Evolutionary conservation across 2,113 vertebrate species (phyloP).

Genomic region (Fukomys damarensis): DNA sequence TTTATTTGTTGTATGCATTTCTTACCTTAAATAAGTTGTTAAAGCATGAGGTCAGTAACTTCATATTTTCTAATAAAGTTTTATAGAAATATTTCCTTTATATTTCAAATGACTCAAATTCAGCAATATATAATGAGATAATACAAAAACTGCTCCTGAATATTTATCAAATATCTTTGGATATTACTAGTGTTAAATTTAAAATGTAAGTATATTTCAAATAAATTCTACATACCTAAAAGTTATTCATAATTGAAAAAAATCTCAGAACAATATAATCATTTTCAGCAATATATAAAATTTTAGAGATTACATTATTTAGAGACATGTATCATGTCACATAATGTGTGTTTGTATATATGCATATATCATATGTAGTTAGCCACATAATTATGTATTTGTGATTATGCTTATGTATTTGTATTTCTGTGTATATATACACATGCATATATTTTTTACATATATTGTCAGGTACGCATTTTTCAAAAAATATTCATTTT

Average conservation of each 20-base stretch:
- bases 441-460: neutral
- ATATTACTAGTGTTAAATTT: neutral
- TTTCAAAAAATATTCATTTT: constrained; percentile 32
- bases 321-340: neutral
- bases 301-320: neutral
- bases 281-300: neutral
- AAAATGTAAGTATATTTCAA: neutral
- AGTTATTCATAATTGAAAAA: constrained; percentile 18
- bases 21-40: neutral
- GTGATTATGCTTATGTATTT: neutral
- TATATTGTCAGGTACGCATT: neutral
- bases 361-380: neutral
- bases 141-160: neutral
- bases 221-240: neutral
- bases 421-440: neutral
- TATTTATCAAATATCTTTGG: neutral
- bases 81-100: neutral
- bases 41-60: constrained; percentile 4
- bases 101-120: neutral
- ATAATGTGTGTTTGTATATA: neutral
- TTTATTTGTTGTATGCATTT: neutral
- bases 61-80: constrained; percentile 45
- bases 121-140: neutral
- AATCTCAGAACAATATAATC: neutral
- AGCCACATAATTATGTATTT: neutral